Base-by-base conservation (phyloP, 2,113 vertebrate genomes). In the Ranitomeya variabilis region DNA sequence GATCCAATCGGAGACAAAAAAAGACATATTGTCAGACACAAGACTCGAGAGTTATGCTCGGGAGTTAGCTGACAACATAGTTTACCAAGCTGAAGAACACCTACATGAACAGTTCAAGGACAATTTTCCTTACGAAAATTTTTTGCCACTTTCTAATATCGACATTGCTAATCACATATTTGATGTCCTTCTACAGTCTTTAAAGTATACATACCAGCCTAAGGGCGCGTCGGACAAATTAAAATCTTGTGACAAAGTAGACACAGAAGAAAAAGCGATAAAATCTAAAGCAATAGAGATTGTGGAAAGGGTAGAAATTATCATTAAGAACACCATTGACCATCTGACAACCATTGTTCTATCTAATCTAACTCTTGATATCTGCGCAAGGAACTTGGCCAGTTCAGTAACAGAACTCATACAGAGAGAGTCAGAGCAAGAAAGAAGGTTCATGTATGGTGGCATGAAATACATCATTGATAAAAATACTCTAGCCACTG, bases 311-410 rank as follows among this genome's bases (percentile, higher is more conserved):
- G n/a, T 57, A 13, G 77, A 57, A 57, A 14, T 10, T 6, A 26
- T 80, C 52, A 80, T 80, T 8, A 59, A 15, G 77, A 23, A 59
- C 14, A 59, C 52, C n/a, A 80, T 80, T 26, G 13, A 59, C 14
- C 15, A 23, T 26, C 9, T 80, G 54, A 26, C 18, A 80, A 15
- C 52, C 21, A 7, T 80, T 23, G 16, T 57, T 16, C 19, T 80
- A 1, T 80, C 77, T 57, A 59, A 80, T 59, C 13, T 80, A 57
- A 80, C 77, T 80, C 54, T 80, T n/a, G 77, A 80, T 26, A 80
- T 80, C 54, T 80, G 77, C 6, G n/a, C 77, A 80, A 23, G 13
- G 14, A 80, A 26, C 23, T 57, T 80, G 54, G 12, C 77, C n/a
- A 26, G 21, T 80, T 80, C 77, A 23, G 54, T 80, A 8, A 4